Evolutionary conservation across 2,888 invertebrate genomes (phyloP), one percentile per base, ranked within the genome.

Genomic region (Xanthia togata): DNA sequence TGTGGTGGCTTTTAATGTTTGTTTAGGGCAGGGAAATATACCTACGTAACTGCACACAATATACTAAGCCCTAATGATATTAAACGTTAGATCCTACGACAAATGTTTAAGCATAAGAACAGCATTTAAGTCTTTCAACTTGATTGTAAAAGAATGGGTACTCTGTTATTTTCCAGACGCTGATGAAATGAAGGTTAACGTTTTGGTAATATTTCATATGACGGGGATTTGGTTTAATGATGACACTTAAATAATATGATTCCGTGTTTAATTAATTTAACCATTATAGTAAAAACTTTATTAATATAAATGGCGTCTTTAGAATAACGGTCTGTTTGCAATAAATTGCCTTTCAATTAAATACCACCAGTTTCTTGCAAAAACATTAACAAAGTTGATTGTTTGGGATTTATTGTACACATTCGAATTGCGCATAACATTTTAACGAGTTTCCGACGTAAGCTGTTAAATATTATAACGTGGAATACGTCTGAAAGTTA

Each of bases 371-470:
- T 26, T 57, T 20, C 31, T 60, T 23, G 44, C 64, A 59, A 68
- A 68, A 65, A 59, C 47, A 38, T 53, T 26, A 14, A 63, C 47
- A 20, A 72, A 78, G 23, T 70, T 69, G 63, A 63, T 73, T 35
- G 63, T 38, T 71, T 55, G 8, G 50, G 53, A 83, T 86, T 83
- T 83, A 80, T 60, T 75, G 74, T 86, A 68, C 26, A 55, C 44
- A 78, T 68, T 81, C 53, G 41, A 47, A 64, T 60, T 50, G 59
- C 20, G 67, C 69, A 84, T 84, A 71, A 75, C 2, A 64, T 57
- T 44, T 14, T 80, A 87, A 84, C 85, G 64, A 87, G 75, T 77
- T 87, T 84, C 86, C 87, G 87, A 78, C 86, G 68, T 70, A 63
- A 63, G 26, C 65, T 71, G 78, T 74, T 78, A 76, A 78, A 78